Conservation (phyloP, 2,888 invertebrate species). For the Erynnis tages region DNA sequence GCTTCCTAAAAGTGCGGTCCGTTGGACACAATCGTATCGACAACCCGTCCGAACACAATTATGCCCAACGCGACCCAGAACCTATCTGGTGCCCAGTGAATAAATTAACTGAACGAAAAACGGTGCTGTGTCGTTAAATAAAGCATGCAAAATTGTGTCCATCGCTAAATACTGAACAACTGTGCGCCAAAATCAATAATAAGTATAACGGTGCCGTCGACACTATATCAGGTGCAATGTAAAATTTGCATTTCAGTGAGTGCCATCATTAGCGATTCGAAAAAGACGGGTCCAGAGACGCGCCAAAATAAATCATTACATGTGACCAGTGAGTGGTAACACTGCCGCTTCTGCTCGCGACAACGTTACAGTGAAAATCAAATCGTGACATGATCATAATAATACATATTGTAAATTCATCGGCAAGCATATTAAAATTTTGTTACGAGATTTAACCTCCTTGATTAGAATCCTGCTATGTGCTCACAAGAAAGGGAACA, state of each 20-base stretch:
- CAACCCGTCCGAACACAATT: constrained; percentile 33
- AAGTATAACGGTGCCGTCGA: constrained; percentile 78
- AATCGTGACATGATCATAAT: constrained; percentile 59
- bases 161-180: constrained; percentile 81
- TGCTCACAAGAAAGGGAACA: constrained; percentile 74
- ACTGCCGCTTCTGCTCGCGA: constrained; percentile 48
- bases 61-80: constrained; percentile 57
- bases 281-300: constrained; percentile 51
- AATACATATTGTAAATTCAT: constrained; percentile 64
- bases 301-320: constrained; percentile 83
- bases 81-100: constrained; percentile 80
- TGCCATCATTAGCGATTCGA: constrained; percentile 71
- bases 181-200: constrained; percentile 81
- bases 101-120: constrained; percentile 72
- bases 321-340: constrained; percentile 85
- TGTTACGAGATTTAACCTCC: constrained; percentile 78
- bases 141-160: constrained; percentile 82
- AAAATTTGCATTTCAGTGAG: constrained; percentile 81
- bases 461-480: constrained; percentile 79
- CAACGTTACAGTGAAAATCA: constrained; percentile 53
- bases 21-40: constrained; percentile 48
- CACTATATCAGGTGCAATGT: constrained; percentile 77
- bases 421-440: constrained; percentile 76
- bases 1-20: constrained; percentile 74
- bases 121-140: constrained; percentile 78